Conservation (phyloP, 2,797 vertebrate species). For the Rhinichthys osculus region DNA sequence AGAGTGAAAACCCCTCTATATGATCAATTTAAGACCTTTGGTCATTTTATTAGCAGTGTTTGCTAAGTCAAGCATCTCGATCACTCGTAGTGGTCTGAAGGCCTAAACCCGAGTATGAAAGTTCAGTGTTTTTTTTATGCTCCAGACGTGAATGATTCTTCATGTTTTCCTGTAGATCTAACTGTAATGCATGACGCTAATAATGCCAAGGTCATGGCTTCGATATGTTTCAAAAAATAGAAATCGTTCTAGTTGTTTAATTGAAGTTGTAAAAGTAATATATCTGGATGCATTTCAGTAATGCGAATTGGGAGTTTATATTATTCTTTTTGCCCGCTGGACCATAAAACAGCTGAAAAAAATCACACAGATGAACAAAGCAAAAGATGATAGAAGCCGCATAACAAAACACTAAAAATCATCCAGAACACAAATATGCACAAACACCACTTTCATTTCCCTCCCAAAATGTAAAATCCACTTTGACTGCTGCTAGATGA, state of each 20-base stretch:
- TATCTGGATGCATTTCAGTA: not conserved
- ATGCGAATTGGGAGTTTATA: not conserved
- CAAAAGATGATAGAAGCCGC: not conserved
- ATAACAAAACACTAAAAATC: not conserved
- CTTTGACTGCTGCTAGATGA: not conserved
- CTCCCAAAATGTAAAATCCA: not conserved
- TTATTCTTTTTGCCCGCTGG: not conserved
- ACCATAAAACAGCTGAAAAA: not conserved
- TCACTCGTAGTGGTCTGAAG: not conserved
- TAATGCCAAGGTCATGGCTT: not conserved
- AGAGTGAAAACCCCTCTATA: not conserved
- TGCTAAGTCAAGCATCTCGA: constrained; percentile 9
- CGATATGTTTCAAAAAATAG: not conserved
- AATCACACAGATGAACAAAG: not conserved
- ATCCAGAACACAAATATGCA: not conserved
- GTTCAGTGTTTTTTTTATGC: not conserved
- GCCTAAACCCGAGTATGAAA: not conserved
- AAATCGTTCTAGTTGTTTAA: not conserved
- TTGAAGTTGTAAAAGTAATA: not conserved
- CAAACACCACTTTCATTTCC: not conserved
- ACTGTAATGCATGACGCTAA: not conserved
- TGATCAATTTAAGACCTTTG: constrained; percentile 19
- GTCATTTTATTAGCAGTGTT: constrained; percentile 18
- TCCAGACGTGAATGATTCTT: not conserved
- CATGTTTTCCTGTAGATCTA: not conserved